Conservation (phyloP, 2,113 vertebrate species). For the Orthonyx spaldingii region DNA sequence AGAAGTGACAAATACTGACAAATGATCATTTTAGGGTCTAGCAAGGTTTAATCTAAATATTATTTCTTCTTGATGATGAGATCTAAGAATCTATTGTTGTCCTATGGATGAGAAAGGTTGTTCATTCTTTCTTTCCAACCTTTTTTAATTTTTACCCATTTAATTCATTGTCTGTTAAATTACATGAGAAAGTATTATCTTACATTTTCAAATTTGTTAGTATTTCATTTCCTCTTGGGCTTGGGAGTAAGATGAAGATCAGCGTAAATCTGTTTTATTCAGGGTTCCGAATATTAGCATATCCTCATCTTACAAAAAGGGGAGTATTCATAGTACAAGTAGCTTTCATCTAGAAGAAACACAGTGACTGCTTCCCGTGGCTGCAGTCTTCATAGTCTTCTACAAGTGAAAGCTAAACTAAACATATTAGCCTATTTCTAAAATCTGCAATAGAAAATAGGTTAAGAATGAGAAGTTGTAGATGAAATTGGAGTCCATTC, state of each 20-base stretch:
- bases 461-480: not conserved
- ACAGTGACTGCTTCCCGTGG: not conserved
- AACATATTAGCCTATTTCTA: not conserved
- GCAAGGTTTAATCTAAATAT: slow-evolving; percentile 65
- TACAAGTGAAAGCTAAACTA: not conserved
- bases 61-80: slow-evolving; percentile 45
- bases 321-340: not conserved
- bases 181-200: not conserved
- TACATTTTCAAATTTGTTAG: slow-evolving; percentile 26
- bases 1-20: slow-evolving; percentile 64
- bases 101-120: slow-evolving; percentile 43
- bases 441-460: not conserved
- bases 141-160: slow-evolving; percentile 3
- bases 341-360: not conserved
- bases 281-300: not conserved
- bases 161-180: slow-evolving; percentile 28
- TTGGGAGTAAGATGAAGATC: not conserved
- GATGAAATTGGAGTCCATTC: not conserved
- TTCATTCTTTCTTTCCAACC: slow-evolving; percentile 26
- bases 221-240: slow-evolving; percentile 4
- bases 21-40: slow-evolving; percentile 62
- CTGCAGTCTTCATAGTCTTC: not conserved
- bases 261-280: not conserved
- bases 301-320: not conserved
- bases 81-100: slow-evolving; percentile 56